Evolutionary conservation across 2,113 vertebrate species (phyloP), one percentile per base, ranked within the genome.

Genomic region (Pseudopipra pipra): DNA sequence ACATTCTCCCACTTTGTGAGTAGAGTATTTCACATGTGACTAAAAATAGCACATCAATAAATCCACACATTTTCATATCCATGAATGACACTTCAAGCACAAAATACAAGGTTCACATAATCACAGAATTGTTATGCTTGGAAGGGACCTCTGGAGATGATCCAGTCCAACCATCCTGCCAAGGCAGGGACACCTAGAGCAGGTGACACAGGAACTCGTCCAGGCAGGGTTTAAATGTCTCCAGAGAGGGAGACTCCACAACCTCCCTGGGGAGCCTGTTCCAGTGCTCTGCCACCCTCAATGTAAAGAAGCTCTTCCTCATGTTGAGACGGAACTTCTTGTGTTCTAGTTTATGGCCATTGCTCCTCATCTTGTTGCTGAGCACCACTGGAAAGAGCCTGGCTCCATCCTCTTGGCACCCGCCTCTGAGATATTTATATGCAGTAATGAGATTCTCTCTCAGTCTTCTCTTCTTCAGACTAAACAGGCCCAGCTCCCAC

Each of bases 21-120:
- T 8, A 14, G 5, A 49, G 5, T 49, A 18, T 25, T 30, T 61
- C 33, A 61, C 2, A 6, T 1, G 5, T 0, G 14, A 14, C 33
- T 35, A 47, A 61, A 82, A 89, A 39, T 0, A 17, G 23, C 11
- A 58, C 12, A 8, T 7, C 39, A 43, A 6, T 20, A 65, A 68
- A 61, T 2, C n/a, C 22, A 16, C 3, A 33, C 1, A 4, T 37
- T 21, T 21, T 12, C 39, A 47, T 4, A 54, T 8, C 9, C 59
- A 61, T 2, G 21, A 70, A 12, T 15, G 56, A 63, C 25, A 15
- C 23, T 47, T 28, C 37, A 51, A 56, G 19, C 17, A 75, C 16
- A 30, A 79, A 18, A 11, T 3, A 43, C 1, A 17, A 49, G 13
- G 39, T 68, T 89, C 19, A 61, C 20, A 68, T 44, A 14, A 28